These are phyloP conservation scores for Drosophila seguyi DNA, from an alignment of 1,140 invertebrate species.

Conservation along the genomic window DNA sequence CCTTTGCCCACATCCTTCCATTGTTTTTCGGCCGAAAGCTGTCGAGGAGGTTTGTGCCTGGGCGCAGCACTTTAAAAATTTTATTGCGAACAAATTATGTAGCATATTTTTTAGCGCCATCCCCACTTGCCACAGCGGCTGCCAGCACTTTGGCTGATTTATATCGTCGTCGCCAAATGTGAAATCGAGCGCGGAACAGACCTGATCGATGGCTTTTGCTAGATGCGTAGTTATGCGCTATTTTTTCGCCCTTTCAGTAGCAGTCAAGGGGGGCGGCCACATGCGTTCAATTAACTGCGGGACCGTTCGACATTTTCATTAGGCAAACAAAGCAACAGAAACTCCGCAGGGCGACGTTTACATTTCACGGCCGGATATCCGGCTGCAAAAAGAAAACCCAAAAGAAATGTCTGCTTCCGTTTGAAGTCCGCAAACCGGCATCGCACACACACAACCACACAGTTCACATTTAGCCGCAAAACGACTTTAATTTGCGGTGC, in stretches of 20 bases:
- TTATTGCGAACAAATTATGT: slow-evolving; percentile 81
- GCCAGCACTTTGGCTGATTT: slow-evolving; percentile 49
- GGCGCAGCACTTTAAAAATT: slow-evolving; percentile 73
- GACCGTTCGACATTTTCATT: slow-evolving; percentile 74
- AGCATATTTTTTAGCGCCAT: slow-evolving; percentile 64
- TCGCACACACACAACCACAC: slow-evolving; percentile 23
- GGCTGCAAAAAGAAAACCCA: slow-evolving; percentile 56
- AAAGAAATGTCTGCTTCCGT: slow-evolving; percentile 78
- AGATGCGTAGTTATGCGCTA: slow-evolving; percentile 11
- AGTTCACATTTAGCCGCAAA: slow-evolving; percentile 70
- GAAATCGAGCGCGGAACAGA: slow-evolving; percentile 66
- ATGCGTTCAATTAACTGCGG: slow-evolving; percentile 69
- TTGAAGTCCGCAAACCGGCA: slow-evolving; percentile 57
- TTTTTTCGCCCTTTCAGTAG: slow-evolving; percentile 13
- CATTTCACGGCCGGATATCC: slow-evolving; percentile 76
- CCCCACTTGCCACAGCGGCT: slow-evolving; percentile 3
- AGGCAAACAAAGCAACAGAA: slow-evolving; percentile 36
- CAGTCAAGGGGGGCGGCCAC: slow-evolving; percentile 27
- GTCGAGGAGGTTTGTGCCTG: slow-evolving; percentile 43
- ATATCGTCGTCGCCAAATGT: slow-evolving; percentile 60
- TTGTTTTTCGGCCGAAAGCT: slow-evolving; percentile 45
- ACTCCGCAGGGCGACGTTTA: slow-evolving; percentile 62
- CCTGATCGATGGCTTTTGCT: slow-evolving; percentile 54
- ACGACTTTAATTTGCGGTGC: slow-evolving; percentile 80
- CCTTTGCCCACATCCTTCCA: neutral